phyloP scores from a whole-genome alignment of 2,113 vertebrate species.

The Aphyosemion australe region DNA sequence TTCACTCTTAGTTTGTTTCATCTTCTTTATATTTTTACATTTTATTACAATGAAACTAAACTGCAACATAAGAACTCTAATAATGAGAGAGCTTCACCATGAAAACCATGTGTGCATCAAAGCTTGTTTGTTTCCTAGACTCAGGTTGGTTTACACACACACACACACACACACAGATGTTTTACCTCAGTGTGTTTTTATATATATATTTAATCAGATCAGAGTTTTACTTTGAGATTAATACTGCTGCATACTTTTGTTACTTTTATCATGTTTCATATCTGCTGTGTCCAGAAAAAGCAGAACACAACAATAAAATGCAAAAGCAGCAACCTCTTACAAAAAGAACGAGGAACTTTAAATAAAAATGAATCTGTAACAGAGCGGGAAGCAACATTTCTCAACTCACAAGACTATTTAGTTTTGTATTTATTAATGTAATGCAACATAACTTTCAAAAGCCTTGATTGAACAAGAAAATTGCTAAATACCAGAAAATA shows the following conservation, averaged over 20 bases:
- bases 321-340: too few relatives aligned
- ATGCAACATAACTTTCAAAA: too few relatives aligned
- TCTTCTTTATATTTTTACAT: too few relatives aligned
- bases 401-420: too few relatives aligned
- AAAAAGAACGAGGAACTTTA: too few relatives aligned
- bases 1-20: too few relatives aligned
- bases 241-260: not conserved
- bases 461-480: too few relatives aligned
- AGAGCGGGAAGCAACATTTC: not conserved
- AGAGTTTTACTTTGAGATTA: not conserved
- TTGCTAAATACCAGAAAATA: too few relatives aligned
- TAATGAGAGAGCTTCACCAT: not conserved
- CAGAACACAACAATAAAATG: not conserved
- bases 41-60: too few relatives aligned
- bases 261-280: not conserved
- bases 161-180: not conserved
- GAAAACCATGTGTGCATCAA: constrained; percentile 1
- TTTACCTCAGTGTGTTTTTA: constrained; percentile 22
- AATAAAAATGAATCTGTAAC: not conserved
- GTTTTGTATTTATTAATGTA: too few relatives aligned
- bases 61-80: not conserved
- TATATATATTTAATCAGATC: constrained; percentile 12
- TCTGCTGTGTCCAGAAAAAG: not conserved
- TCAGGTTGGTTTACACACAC: constrained; percentile 3
- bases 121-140: constrained; percentile 15